Conservation (phyloP, 37 sponge, comb jelly and placozoan species). For the Axinella damicornis region DNA sequence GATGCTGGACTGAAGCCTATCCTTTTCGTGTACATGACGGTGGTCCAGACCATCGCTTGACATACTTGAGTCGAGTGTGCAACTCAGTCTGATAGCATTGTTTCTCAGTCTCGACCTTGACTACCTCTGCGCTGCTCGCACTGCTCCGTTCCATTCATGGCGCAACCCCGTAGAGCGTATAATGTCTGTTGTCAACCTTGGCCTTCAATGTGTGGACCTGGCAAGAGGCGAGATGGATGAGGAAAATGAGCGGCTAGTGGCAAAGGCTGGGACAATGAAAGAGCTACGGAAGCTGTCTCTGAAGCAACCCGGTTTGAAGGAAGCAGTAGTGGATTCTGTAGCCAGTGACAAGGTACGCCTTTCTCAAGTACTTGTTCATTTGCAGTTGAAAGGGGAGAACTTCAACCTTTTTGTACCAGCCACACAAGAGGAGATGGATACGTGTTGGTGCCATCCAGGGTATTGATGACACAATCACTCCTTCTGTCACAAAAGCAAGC, state of each 20-base stretch:
- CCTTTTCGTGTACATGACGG: slow-evolving; percentile 63
- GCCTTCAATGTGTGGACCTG: slow-evolving; percentile 59
- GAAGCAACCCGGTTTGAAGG: neutral
- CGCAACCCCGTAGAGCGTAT: slow-evolving; percentile 55
- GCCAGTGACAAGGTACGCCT: slow-evolving; percentile 7
- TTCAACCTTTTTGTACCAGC: slow-evolving; percentile 7
- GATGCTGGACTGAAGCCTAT: slow-evolving; percentile 3
- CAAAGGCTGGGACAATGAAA: neutral
- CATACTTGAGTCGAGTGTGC: slow-evolving; percentile 60
- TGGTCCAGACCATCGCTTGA: slow-evolving; percentile 63
- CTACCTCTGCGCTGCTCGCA: slow-evolving; percentile 42
- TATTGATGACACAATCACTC: slow-evolving; percentile 6
- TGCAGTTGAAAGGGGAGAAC: neutral
- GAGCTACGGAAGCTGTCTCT: neutral
- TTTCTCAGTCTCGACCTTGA: slow-evolving; percentile 61
- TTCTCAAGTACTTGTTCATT: neutral
- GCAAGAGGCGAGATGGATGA: neutral
- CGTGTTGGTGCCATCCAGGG: neutral
- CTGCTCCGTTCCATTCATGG: slow-evolving; percentile 68
- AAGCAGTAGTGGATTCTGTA: neutral
- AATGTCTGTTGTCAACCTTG: slow-evolving; percentile 70
- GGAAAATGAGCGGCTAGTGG: slow-evolving; percentile 7
- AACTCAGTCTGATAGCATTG: slow-evolving; percentile 51
- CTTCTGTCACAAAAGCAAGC: neutral
- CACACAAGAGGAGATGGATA: slow-evolving; percentile 2